phyloP scores from a whole-genome alignment of 2,113 vertebrate species.

The Bos javanicus region DNA sequence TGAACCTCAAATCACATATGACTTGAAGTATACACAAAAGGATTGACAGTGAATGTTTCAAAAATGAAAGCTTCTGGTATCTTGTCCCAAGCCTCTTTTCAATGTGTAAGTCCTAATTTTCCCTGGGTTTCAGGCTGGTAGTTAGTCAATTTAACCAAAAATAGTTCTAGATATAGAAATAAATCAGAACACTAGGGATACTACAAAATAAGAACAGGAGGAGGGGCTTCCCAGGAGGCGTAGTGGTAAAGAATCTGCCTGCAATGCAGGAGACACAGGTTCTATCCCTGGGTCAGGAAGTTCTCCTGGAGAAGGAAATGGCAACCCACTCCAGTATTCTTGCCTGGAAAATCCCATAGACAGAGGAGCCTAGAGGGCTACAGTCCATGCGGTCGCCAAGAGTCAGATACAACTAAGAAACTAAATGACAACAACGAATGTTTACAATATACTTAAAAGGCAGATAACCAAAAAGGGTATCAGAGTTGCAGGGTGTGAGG shows the following conservation, averaged over 20 bases:
- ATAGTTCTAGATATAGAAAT: not conserved
- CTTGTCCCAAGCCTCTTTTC: not conserved
- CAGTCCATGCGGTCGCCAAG: not conserved
- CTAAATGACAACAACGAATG: not conserved
- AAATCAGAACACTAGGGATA: not conserved
- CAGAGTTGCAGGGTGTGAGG: not conserved
- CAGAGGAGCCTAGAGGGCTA: not conserved
- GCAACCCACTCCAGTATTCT: not conserved
- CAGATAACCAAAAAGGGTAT: not conserved
- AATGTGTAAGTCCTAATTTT: not conserved
- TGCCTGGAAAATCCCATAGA: not conserved
- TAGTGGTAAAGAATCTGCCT: not conserved
- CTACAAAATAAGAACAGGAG: not conserved
- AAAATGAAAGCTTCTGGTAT: not conserved
- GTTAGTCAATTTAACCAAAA: not conserved
- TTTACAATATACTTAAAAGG: not conserved
- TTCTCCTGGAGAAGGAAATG: not conserved
- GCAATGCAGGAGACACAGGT: not conserved
- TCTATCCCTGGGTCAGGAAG: not conserved
- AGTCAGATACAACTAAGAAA: not conserved
- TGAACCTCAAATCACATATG: not conserved
- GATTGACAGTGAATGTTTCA: not conserved
- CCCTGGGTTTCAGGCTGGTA: not conserved
- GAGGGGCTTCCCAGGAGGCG: not conserved
- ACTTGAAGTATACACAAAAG: not conserved